Evolutionary conservation across 2,797 vertebrate species (phyloP).

Genomic region (Peromyscus attwateri): DNA sequence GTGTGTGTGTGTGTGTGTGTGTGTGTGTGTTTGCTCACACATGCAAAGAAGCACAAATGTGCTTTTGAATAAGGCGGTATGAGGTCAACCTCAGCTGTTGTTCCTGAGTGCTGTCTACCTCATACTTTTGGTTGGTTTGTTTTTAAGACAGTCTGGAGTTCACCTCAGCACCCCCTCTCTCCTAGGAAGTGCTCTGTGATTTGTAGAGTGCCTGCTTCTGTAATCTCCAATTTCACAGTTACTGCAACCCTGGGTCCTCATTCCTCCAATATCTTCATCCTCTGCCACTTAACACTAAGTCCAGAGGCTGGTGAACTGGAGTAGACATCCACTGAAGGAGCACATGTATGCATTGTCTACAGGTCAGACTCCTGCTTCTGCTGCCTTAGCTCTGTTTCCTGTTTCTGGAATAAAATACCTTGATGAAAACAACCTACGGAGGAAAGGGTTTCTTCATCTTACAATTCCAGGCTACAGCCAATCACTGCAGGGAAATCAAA

Average conservation of each 20-base stretch:
- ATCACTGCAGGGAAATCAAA: background rate
- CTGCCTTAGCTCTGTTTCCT: background rate
- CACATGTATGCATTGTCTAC: rapidly evolving
- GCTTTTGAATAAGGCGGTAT: background rate
- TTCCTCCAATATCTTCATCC: background rate
- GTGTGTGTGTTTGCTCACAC: no score
- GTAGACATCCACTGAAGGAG: background rate
- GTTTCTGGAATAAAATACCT: background rate
- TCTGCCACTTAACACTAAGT: background rate
- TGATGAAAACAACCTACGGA: background rate
- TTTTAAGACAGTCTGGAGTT: background rate
- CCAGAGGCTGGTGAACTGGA: background rate
- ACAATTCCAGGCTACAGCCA: background rate
- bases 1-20: no score
- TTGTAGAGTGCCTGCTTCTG: background rate
- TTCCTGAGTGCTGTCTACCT: background rate
- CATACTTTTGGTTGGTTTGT: background rate
- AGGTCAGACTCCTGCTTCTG: no score
- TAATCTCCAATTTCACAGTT: background rate
- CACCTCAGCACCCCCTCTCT: no score
- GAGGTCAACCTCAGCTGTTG: background rate
- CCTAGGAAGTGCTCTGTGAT: background rate
- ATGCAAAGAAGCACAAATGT: background rate
- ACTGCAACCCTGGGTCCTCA: background rate
- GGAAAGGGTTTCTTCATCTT: background rate